These are phyloP conservation scores for Labroides dimidiatus DNA, from an alignment of 2,797 vertebrate species.

Conservation along the genomic window DNA sequence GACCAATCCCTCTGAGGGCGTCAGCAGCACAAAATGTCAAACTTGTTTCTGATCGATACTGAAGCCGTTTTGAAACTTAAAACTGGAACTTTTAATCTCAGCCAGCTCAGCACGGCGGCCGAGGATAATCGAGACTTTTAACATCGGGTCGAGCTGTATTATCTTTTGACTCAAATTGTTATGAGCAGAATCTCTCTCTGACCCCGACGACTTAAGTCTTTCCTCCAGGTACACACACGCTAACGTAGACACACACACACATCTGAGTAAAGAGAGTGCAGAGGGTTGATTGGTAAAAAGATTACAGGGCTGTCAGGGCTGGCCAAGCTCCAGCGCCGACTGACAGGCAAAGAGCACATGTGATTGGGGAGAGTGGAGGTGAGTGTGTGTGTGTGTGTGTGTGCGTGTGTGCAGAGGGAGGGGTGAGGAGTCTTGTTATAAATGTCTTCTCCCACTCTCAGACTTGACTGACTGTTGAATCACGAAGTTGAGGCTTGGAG, in stretches of 20 bases:
- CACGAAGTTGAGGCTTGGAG: constrained; percentile 54
- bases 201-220: constrained; percentile 48
- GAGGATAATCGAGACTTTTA: constrained; percentile 68
- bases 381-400: constrained; percentile 11
- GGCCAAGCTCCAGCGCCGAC: constrained; percentile 58
- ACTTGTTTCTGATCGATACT: constrained; percentile 31
- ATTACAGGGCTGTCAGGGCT: constrained; percentile 68
- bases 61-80: constrained; percentile 39
- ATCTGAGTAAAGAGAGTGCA: constrained; percentile 37
- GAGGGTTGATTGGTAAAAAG: constrained; percentile 72
- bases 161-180: constrained; percentile 61
- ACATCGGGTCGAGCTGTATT: constrained; percentile 52
- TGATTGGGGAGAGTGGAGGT: constrained; percentile 50
- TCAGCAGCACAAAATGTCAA: background rate
- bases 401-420: background rate
- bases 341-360: constrained; percentile 56
- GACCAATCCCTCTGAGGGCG: background rate
- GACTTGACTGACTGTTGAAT: constrained; percentile 75
- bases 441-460: constrained; percentile 51
- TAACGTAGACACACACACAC: constrained; percentile 26
- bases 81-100: constrained; percentile 41
- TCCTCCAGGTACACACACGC: constrained; percentile 26
- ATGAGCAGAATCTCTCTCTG: constrained; percentile 41
- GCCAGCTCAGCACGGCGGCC: constrained; percentile 45
- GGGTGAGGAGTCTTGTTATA: constrained; percentile 63